Conservation (phyloP, 2,888 invertebrate species). For the Synergus japonicus region DNA sequence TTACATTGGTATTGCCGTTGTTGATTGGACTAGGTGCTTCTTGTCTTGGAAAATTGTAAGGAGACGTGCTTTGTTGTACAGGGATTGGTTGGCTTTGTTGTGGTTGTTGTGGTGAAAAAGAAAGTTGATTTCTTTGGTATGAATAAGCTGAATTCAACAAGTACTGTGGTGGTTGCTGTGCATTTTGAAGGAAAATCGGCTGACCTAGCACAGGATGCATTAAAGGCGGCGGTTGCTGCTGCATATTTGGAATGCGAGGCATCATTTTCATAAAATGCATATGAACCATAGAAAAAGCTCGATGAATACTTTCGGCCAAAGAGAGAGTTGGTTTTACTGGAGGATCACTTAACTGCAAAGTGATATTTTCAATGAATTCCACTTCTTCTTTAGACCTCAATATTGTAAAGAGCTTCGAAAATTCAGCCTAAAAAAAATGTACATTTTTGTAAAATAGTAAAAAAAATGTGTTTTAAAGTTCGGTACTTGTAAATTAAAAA, state of each 20-base stretch:
- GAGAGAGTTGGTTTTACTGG: slow-evolving; percentile 38
- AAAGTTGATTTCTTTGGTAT: neutral
- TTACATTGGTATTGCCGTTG: neutral
- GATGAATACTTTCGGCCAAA: slow-evolving; percentile 34
- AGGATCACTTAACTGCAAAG: neutral
- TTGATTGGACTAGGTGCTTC: neutral
- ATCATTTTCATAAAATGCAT: slow-evolving; percentile 30
- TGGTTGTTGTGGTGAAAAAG: neutral
- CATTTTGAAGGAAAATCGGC: neutral
- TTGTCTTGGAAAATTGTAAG: neutral
- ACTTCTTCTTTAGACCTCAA: slow-evolving; percentile 19
- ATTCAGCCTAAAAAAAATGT: slow-evolving; percentile 19
- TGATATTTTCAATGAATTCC: neutral
- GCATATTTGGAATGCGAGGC: slow-evolving; percentile 4
- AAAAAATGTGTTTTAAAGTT: neutral
- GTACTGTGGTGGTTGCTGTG: neutral
- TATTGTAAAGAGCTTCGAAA: neutral
- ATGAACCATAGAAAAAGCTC: slow-evolving; percentile 28
- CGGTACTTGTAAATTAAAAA: neutral
- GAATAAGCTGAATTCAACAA: slow-evolving; percentile 6
- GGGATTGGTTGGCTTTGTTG: neutral
- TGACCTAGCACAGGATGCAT: neutral
- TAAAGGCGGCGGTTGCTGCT: neutral
- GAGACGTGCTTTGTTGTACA: neutral
- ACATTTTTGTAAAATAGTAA: neutral